A percentile compares a stretch with the other conserved stretches of the same genome.
phyloP scores from a whole-genome alignment of 2,888 invertebrate species.

The Drosophila cognata region DNA sequence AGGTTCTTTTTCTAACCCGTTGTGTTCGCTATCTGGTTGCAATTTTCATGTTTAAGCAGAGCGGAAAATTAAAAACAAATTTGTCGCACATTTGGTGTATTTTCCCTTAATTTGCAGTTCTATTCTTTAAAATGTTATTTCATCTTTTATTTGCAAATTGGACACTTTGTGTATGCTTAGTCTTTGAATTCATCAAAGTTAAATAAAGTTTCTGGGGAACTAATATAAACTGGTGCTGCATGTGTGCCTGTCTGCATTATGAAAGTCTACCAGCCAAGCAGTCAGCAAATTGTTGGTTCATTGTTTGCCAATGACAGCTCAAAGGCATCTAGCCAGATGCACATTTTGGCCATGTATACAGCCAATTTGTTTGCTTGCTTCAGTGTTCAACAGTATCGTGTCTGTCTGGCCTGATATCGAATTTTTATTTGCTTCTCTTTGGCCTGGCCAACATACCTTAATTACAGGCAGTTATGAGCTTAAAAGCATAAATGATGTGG shows the following conservation, averaged over 20 bases:
- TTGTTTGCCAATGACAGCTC: slow-evolving; percentile 69
- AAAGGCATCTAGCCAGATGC: slow-evolving; percentile 63
- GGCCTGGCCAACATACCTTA: slow-evolving; percentile 71
- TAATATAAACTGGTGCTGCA: slow-evolving; percentile 14
- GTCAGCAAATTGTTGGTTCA: slow-evolving; percentile 64
- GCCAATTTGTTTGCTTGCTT: slow-evolving; percentile 52
- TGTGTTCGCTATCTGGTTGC: slow-evolving; percentile 35
- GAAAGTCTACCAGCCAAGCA: slow-evolving; percentile 32
- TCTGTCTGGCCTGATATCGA: slow-evolving; percentile 57
- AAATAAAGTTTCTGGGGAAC: slow-evolving; percentile 15
- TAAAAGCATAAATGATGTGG: slow-evolving; percentile 77
- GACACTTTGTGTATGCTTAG: slow-evolving; percentile 3
- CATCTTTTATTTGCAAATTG: slow-evolving; percentile 34
- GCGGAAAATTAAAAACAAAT: slow-evolving; percentile 82
- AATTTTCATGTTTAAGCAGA: slow-evolving; percentile 78
- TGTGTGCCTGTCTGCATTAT: slow-evolving; percentile 16
- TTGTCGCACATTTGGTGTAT: slow-evolving; percentile 60
- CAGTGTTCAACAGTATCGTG: slow-evolving; percentile 4
- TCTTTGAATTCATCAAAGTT: slow-evolving; percentile 20
- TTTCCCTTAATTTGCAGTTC: slow-evolving; percentile 45
- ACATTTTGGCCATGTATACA: slow-evolving; percentile 38
- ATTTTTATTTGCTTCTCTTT: slow-evolving; percentile 63
- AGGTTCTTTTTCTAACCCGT: slow-evolving; percentile 73
- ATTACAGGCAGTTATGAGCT: slow-evolving; percentile 80
- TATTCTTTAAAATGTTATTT: slow-evolving; percentile 15